Conservation (phyloP, 2,888 invertebrate species). For the Phortica magna region DNA sequence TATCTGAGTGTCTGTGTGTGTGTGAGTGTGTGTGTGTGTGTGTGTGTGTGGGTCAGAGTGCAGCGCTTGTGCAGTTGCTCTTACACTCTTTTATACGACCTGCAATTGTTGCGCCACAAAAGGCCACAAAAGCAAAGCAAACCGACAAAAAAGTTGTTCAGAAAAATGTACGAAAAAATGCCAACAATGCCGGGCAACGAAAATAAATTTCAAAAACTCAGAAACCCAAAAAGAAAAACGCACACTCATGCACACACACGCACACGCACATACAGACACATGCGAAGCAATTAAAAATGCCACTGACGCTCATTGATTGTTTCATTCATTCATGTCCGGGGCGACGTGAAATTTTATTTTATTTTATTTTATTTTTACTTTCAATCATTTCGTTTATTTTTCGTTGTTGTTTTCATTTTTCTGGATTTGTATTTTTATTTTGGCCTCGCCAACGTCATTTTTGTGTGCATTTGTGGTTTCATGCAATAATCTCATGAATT, state of each 20-base stretch:
- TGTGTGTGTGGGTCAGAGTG: neutral
- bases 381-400: neutral
- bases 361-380: constrained; percentile 7
- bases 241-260: neutral
- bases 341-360: constrained; percentile 6
- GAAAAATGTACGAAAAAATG: constrained; percentile 8
- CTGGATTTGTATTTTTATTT: constrained; percentile 9
- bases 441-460: constrained; percentile 5
- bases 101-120: constrained; percentile 22
- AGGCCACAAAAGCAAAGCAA: constrained; percentile 15
- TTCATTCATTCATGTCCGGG: constrained; percentile 30
- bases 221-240: neutral
- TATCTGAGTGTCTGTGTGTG: neutral
- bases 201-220: constrained; percentile 15
- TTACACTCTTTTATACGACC: neutral
- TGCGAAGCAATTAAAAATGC: constrained; percentile 65
- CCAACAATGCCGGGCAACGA: neutral
- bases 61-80: neutral
- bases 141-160: neutral
- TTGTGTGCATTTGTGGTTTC: constrained; percentile 41
- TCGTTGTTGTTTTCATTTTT: neutral
- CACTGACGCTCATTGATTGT: constrained; percentile 61
- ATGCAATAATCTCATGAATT: constrained; percentile 54
- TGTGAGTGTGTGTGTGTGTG: constrained; percentile 3
- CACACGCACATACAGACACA: constrained; percentile 14